Base-by-base conservation (phyloP, 2,797 vertebrate species). In the Cryptoblepharus egeriae region DNA sequence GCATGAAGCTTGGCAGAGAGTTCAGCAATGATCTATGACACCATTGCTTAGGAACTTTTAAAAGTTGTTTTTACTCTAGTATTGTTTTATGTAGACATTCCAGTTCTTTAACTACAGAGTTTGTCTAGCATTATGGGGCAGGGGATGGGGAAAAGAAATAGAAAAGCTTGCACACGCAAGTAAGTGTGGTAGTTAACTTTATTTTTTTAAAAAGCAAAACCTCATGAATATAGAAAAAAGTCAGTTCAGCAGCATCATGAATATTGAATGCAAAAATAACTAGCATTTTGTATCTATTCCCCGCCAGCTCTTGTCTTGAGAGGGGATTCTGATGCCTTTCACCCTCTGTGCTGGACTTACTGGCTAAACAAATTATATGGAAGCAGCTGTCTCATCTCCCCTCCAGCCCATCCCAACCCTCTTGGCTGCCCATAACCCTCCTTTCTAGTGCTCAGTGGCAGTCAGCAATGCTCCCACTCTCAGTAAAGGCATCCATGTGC, bases 361-460 rank as follows among this genome's bases (percentile, higher is more conserved):
- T 57, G 28, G 32, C 42, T 39, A 68, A 5, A 4, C 16, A 0
- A 0, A 0, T 1, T 10, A 58, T 61, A 3, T 5, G 11, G 72
- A 26, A 39, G 37, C 28, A 7, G 30, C 0, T 0, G 18, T 37
- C 12, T 22, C 2, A 7, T 32, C 55, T 61, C 4, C 49, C 35
- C 39, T 57, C 49, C 0, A 0, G 5, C 32, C 18, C 26, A 1
- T 12, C 49, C 22, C 13, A 42, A 39, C 12, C 61, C 64, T n/a
- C 18, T 71, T 77, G 85, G 72, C 81, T 81, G 86, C 79, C 45
- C 69, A 5, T 1, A 4, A 70, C 71, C 57, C 70, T 85, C 71
- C 69, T 84, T 75, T 65, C 80, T 73, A 83, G 68, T 3, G 2
- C 85, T 79, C 83, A 72, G 75, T 74, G 57, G 67, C 68, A 74